Conservation (phyloP, 2,888 invertebrate species). For the Cataglyphis rosenhaueri region DNA sequence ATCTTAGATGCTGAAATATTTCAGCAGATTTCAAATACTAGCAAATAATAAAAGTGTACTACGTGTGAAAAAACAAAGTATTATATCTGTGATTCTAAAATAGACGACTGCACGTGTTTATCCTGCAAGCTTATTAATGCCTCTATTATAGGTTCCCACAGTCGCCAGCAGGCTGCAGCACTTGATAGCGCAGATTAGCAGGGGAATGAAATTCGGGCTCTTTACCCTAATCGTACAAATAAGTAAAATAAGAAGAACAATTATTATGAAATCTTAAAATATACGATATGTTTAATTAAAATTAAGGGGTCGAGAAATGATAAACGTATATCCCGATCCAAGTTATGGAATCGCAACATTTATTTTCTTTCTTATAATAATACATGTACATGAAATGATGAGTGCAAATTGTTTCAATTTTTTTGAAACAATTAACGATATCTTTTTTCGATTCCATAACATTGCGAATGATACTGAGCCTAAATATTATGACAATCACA, state of each 20-base stretch:
- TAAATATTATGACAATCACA: slow-evolving; percentile 60
- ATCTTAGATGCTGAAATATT: no score
- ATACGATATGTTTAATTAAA: not conserved
- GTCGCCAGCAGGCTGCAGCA: no score
- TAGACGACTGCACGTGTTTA: no score
- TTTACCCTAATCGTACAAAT: not conserved
- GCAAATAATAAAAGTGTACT: no score
- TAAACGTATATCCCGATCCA: not conserved
- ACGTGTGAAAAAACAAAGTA: no score
- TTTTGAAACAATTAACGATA: slow-evolving; percentile 3
- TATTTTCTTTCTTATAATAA: slow-evolving; percentile 64
- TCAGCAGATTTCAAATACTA: no score
- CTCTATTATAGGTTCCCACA: no score
- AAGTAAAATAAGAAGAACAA: not conserved
- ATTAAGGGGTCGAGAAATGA: not conserved
- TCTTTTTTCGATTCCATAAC: slow-evolving; percentile 13
- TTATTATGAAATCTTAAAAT: not conserved
- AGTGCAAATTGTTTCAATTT: slow-evolving; percentile 65
- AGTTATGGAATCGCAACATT: slow-evolving; percentile 65
- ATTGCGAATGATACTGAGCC: slow-evolving; percentile 10
- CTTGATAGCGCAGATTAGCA: no score
- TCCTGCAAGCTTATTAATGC: no score
- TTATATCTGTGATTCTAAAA: no score
- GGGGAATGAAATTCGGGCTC: no score
- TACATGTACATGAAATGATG: slow-evolving; percentile 76